Base-by-base conservation (phyloP, 2,888 invertebrate genomes). In the Subacronicta megacephala region DNA sequence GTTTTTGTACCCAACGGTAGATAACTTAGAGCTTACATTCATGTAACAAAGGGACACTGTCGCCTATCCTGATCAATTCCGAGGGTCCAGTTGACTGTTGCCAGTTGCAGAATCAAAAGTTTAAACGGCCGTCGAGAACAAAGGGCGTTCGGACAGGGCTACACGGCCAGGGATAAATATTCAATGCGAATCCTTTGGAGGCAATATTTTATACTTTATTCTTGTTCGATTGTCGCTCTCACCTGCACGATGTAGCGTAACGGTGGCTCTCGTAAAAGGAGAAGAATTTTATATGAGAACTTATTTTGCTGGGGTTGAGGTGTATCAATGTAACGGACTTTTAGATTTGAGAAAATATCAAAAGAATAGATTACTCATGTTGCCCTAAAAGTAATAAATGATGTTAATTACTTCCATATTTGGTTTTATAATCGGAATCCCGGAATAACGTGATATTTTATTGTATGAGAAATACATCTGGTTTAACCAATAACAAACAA, bases 21-120 rank as follows among this genome's bases (percentile, higher is more conserved):
- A 16, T 0, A 1, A 0, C 2, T 54, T 72, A 88, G 65, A 68
- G 82, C 62, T 62, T 50, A 69, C n/a, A 77, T 82, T 83, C 51
- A 18, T 18, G 7, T 60, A 31, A n/a, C 26, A 17, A 1, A 1
- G 23, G 6, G 10, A 18, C 7, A 17, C 56, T 63, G 68, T 82
- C 72, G 67, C 81, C 74, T 78, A 79, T 84, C 84, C 85, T 84
- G 82, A 82, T 83, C 80, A 82, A 87, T 87, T 85, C 78, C 74
- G 83, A 89, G 92, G 93, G 93, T 93, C 93, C 93, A 92, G 93
- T 92, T 90, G 88, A 91, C 87, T 93, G 90, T 93, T 90, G 90
- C 90, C 91, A 89, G 92, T 92, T 93, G 93, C 93, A 92, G 93
- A 93, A 94, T 94, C 92, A 93, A 94, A 94, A 94, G 93, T 94